These are phyloP conservation scores for Pyrgus malvae DNA, from an alignment of 2,888 invertebrate genomes.

Conservation along the genomic window DNA sequence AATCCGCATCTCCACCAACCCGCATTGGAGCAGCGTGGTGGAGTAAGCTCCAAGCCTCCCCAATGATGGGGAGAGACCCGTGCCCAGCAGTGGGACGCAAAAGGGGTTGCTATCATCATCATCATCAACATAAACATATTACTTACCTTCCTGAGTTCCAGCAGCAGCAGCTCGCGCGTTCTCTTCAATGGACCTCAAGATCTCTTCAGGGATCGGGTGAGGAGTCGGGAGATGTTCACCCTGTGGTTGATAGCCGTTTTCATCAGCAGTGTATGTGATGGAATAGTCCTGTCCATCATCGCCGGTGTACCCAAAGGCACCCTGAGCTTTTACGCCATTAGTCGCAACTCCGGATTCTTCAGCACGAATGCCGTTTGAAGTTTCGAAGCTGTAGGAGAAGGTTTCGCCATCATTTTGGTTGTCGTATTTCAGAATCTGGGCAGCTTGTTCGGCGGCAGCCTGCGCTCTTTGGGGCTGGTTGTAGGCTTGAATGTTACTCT, in stretches of 20 bases:
- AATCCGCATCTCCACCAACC: too few relatives aligned
- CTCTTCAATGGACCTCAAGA: conserved; percentile 66
- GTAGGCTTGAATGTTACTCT: conserved; percentile 24
- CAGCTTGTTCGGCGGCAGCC: conserved; percentile 60
- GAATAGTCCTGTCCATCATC: conserved; percentile 69
- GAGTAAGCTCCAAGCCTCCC: too few relatives aligned
- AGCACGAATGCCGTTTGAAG: conserved; percentile 72
- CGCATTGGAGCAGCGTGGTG: too few relatives aligned
- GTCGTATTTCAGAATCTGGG: conserved; percentile 64
- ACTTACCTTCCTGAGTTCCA: conserved; percentile 71
- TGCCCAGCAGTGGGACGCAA: too few relatives aligned
- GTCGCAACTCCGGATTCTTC: conserved; percentile 72
- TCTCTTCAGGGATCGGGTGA: conserved; percentile 72
- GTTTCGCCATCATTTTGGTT: conserved; percentile 68
- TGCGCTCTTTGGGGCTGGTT: conserved; percentile 61
- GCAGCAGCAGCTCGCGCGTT: conserved; percentile 71
- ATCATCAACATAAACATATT: background rate
- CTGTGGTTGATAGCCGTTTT: conserved; percentile 68
- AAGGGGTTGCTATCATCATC: too few relatives aligned
- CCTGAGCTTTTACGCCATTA: conserved; percentile 70
- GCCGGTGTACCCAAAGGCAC: conserved; percentile 67
- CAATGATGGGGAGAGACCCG: too few relatives aligned
- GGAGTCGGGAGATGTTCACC: conserved; percentile 73
- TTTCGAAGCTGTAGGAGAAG: conserved; percentile 68
- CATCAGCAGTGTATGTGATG: conserved; percentile 71